Percentiles rank a stretch among this genome's conserved stretches.
phyloP scores from a whole-genome alignment of 1,140 invertebrate species.

The Ceratitis capitata region DNA sequence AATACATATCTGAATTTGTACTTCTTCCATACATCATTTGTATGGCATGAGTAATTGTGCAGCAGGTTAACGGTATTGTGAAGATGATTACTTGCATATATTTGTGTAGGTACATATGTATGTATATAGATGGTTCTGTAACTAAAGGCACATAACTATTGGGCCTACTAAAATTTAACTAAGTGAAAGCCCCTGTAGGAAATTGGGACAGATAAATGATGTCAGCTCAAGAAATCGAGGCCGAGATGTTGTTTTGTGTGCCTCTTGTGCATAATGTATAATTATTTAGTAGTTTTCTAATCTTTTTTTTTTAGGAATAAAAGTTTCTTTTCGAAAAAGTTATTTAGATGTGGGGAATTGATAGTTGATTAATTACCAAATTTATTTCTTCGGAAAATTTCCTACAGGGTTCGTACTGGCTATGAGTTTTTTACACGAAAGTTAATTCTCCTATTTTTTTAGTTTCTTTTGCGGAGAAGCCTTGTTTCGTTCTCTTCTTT shows the following conservation, averaged over 20 bases:
- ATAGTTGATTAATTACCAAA: not conserved
- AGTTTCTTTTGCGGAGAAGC: not conserved
- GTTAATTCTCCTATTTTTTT: not conserved
- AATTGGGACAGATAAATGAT: no score
- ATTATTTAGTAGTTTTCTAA: no score
- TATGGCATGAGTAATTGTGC: not conserved
- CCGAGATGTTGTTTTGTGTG: no score
- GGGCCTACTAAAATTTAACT: not conserved
- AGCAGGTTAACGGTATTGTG: not conserved
- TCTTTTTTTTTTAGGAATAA: no score
- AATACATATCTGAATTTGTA: no score
- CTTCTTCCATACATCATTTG: not conserved
- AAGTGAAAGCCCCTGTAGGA: not conserved
- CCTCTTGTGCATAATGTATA: no score
- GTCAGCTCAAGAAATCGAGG: no score
- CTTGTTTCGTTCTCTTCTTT: no score
- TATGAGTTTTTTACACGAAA: not conserved
- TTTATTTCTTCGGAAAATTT: not conserved
- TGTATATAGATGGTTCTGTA: not conserved
- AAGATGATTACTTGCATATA: not conserved
- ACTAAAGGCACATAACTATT: not conserved
- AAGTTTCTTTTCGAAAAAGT: no score
- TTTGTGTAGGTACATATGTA: not conserved
- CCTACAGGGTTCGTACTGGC: not conserved
- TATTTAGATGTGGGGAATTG: no score